Conservation (phyloP, 2,888 invertebrate species). For the Leptinotarsa rubiginosa region DNA sequence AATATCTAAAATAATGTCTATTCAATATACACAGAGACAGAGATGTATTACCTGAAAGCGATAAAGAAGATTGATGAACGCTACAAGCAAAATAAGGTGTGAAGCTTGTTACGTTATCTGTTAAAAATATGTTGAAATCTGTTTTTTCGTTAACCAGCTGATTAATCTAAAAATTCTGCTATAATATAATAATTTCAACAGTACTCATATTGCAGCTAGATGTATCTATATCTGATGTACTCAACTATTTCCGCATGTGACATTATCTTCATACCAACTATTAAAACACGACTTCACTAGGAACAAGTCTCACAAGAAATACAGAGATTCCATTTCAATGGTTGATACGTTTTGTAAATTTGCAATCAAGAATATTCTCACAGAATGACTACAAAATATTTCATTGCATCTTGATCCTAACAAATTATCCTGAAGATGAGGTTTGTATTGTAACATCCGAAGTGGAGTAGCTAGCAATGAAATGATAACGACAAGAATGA, state of each 20-base stretch:
- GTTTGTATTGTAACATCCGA: too few species aligned
- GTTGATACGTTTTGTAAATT: background rate
- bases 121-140: too few species aligned
- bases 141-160: too few species aligned
- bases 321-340: slow-evolving; percentile 1
- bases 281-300: background rate
- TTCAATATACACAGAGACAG: too few species aligned
- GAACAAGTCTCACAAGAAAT: background rate
- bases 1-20: too few species aligned
- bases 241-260: background rate
- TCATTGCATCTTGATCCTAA: too few species aligned
- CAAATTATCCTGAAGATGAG: too few species aligned
- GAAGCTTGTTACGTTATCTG: too few species aligned
- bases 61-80: too few species aligned
- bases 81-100: too few species aligned
- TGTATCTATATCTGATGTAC: background rate
- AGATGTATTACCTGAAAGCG: too few species aligned
- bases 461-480: background rate
- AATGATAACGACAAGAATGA: background rate
- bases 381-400: too few species aligned
- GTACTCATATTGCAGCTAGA: background rate
- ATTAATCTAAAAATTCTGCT: background rate
- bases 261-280: background rate
- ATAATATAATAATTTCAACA: background rate
- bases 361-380: background rate